Evolutionary conservation across 2,113 vertebrate genomes (phyloP), one percentile per base, ranked within the genome.

Genomic region (Zosterops borbonicus): DNA sequence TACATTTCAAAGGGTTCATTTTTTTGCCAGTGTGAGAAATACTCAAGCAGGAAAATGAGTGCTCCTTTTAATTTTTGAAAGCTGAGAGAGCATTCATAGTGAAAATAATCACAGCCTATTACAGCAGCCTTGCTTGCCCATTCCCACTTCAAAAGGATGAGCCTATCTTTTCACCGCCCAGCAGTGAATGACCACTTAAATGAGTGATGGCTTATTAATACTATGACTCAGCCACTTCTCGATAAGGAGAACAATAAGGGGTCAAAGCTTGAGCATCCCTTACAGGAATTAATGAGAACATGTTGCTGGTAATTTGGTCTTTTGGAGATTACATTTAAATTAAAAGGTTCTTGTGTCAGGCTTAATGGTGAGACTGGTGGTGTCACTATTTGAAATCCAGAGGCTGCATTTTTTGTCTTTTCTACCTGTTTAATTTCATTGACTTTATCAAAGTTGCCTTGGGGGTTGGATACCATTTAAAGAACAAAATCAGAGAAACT

Each of bases 181-280:
- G 81, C 92, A 74, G 55, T 97, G 82, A 96, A 92, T 94, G 97
- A 97, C 97, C 96, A 95, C 89, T 95, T 98, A 92, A 96, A 67
- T 97, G 98, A 98, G 95, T 98, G 97, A 98, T 98, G 98, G 98
- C 96, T 98, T 97, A 98, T 96, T 96, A 95, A 97, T 98, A 97
- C 90, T 96, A 85, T 98, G 98, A 99, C 97, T 95, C 97, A 98
- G 94, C 90, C 92, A 94, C 96, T 98, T 97, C 98, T 98, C 93
- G 97, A 94, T 97, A 97, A 84, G 92, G 47, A 96, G 92, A 83
- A 81, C 46, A 97, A 97, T 97, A 82, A 98, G 96, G 90, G 98
- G 98, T 98, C 98, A 98, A 97, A 97, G 63, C 85, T 78, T 93
- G 90, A 93, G 92, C 97, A 97, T 97, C 97, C 97, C 97, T 99